phyloP scores from a whole-genome alignment of 2,888 invertebrate species.

The Polydrusus pterygomalis region DNA sequence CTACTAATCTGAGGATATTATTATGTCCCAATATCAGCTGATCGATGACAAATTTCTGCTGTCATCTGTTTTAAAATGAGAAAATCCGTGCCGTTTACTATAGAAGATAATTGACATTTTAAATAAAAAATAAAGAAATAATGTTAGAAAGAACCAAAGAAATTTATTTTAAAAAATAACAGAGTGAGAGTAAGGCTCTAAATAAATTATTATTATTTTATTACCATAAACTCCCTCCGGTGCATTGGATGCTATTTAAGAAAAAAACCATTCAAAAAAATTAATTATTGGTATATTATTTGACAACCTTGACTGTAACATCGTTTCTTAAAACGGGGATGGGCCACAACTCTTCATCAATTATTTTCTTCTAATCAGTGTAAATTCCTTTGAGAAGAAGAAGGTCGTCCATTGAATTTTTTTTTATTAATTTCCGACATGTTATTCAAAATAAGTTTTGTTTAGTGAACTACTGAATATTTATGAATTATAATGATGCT shows the following conservation, averaged over 20 bases:
- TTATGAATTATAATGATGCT: background rate
- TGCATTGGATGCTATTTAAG: background rate
- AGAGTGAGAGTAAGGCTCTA: too few relatives aligned
- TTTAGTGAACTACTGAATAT: background rate
- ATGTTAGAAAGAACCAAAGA: too few relatives aligned
- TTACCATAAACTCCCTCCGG: background rate
- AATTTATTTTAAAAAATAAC: too few relatives aligned
- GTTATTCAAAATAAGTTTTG: background rate
- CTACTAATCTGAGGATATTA: too few relatives aligned
- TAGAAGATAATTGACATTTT: too few relatives aligned
- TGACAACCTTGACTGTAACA: background rate
- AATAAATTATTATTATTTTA: too few relatives aligned
- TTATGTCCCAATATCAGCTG: too few relatives aligned
- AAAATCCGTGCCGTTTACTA: too few relatives aligned
- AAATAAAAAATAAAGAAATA: too few relatives aligned
- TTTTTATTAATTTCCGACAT: constrained; percentile 1
- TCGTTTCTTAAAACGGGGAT: background rate
- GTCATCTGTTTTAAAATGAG: too few relatives aligned
- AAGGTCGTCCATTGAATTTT: background rate
- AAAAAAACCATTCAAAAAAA: background rate
- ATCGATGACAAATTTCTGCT: too few relatives aligned
- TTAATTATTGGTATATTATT: background rate
- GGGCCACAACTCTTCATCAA: constrained; percentile 8
- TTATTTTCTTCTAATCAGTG: background rate
- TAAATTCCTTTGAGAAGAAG: background rate